Evolutionary conservation across 1,140 invertebrate species (phyloP).

Genomic region (Drosophila dunni): DNA sequence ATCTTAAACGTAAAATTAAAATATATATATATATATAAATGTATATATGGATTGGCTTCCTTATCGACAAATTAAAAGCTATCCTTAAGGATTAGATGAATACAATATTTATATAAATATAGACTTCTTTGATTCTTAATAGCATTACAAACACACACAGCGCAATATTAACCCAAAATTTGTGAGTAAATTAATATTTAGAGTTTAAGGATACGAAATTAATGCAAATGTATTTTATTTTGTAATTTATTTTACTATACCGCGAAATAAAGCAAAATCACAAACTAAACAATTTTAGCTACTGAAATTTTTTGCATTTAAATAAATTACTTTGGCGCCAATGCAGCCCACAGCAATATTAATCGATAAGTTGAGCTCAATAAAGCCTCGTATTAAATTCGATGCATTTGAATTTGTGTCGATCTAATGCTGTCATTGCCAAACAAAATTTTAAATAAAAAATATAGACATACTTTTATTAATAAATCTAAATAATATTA

Average conservation of each 20-base stretch:
- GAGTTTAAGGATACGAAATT: slow-evolving; percentile 71
- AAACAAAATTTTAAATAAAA: too few relatives aligned
- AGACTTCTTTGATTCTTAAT: slow-evolving; percentile 51
- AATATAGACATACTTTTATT: too few relatives aligned
- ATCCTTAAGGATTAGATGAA: slow-evolving; percentile 21
- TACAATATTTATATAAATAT: slow-evolving; percentile 35
- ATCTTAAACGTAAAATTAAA: background rate
- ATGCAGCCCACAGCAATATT: background rate
- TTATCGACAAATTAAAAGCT: slow-evolving; percentile 31
- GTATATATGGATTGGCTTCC: slow-evolving; percentile 33
- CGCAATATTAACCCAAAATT: slow-evolving; percentile 81
- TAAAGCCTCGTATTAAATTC: too few relatives aligned
- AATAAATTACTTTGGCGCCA: too few relatives aligned
- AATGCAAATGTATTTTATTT: slow-evolving; percentile 79
- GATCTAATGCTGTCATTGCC: too few relatives aligned
- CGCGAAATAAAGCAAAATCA: slow-evolving; percentile 72
- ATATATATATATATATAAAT: slow-evolving; percentile 8
- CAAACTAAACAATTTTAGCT: slow-evolving; percentile 30
- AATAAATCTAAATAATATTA: too few relatives aligned
- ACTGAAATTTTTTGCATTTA: background rate
- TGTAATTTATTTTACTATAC: slow-evolving; percentile 81
- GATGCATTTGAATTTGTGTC: too few relatives aligned
- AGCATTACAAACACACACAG: slow-evolving; percentile 68
- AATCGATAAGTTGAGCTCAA: background rate
- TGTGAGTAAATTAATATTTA: slow-evolving; percentile 75